Evolutionary conservation across 1,140 invertebrate genomes (phyloP), one percentile per base, ranked within the genome.

Genomic region (Littorina saxatilis): DNA sequence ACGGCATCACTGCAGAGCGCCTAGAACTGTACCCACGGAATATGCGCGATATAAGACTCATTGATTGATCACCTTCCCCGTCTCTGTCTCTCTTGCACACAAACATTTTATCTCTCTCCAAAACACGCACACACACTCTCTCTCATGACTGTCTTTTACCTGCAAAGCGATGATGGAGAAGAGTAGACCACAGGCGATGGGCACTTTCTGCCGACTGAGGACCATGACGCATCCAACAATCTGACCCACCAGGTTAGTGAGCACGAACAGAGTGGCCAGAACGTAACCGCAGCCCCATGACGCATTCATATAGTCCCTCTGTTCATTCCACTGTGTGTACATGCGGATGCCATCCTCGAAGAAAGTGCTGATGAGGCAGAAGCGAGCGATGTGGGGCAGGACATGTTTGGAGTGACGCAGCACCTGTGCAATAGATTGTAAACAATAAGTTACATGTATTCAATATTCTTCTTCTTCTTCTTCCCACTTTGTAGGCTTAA

Each of bases 361-460:
- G 93, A 99, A 99, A 86, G 99, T 99, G 81, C 98, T 98, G 87
- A 99, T 99, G n/a, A 99, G 94, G 92, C 98, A 99, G 52, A 99
- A 93, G 82, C 99, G 94, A 4, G 99, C 99, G 74, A 99, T 94
- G 83, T 98, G 99, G 32, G 99, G 99, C 87, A 99, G 93, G 79
- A 99, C 94, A 92, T 98, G 95, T 93, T 99, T 99, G 72, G 96
- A 96, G 93, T 97, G 96, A 87, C 98, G 94, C 85, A 98, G 95
- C 72, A 99, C 96, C 98, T 99, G 92, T 50, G n/a, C 29, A 4
- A n/a, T n/a, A n/a, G n/a, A n/a, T n/a, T n/a, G n/a, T n/a, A 50
- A 50, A 50, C 47, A 50, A n/a, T n/a, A n/a, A n/a, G n/a, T 50
- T 50, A 50, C 47, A 50, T 9, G 47, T 20, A 50, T 50, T 9